Evolutionary conservation across 2,113 vertebrate species (phyloP), one percentile per base, ranked within the genome.

Genomic region (Lipophrys pholis): DNA sequence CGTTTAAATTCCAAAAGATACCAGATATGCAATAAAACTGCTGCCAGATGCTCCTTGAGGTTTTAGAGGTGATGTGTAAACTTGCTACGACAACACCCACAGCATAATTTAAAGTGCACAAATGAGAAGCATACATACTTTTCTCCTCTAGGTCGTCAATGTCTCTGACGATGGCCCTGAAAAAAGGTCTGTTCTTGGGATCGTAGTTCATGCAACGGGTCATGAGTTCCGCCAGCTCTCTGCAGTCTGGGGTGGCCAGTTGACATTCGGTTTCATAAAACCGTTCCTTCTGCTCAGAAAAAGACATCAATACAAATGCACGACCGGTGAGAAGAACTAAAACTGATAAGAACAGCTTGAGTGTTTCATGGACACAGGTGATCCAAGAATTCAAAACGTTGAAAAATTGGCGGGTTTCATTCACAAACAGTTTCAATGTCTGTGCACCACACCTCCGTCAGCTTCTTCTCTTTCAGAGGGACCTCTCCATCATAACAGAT

Each of bases 191-290:
- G 93, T 97, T 96, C 59, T 93, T 95, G 86, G 96, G 95, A 85
- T 99, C 96, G 0, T 99, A 99, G 93, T 95, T 97, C 98, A 99
- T 98, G 92, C 98, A 99, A 89, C 96, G 94, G 30, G 95, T 97
- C 96, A 99, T 99, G 68, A 99, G 94, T 43, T 97, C 93, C 7
- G 97, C 97, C 41, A 99, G 93, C 63, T 98, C 97, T 78, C 88
- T 94, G 89, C 96, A 98, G 1, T 97, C 96, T 0, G 97, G 97
- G 0, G 96, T 96, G 10, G 94, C 94, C 78, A 99, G 89, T 60
- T 95, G 92, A 35, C 94, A 96, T 55, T 95, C 94, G 0, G 93
- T 96, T 67, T 94, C 94, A 0, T 99, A 99, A 89, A 99, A 99
- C 54, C 96, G 91, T 86, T 99, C 97, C 86, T 97, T 99, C 98